These are phyloP conservation scores for Puma concolor DNA, from an alignment of 2,113 vertebrate genomes.

Conservation along the genomic window DNA sequence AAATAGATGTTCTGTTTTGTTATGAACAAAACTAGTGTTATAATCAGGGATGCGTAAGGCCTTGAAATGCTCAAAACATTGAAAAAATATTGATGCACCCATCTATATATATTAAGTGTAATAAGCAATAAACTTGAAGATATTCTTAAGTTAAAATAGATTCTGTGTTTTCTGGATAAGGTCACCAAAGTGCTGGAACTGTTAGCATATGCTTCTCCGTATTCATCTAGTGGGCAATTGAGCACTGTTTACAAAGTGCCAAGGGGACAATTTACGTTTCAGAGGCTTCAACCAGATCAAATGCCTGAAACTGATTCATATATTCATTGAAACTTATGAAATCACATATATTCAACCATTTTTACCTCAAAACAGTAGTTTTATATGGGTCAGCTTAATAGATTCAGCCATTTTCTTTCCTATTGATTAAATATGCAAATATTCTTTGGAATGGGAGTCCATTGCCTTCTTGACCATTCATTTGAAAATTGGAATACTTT, in stretches of 20 bases:
- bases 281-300: not conserved
- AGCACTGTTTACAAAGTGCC: not conserved
- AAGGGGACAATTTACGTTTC: not conserved
- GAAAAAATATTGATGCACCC: not conserved
- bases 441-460: not conserved
- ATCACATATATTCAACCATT: not conserved
- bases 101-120: not conserved
- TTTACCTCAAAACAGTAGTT: not conserved
- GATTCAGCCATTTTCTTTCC: not conserved
- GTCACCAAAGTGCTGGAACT: not conserved
- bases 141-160: not conserved
- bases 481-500: not conserved
- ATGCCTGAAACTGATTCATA: not conserved
- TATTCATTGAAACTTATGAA: not conserved
- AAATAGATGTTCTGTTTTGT: not conserved
- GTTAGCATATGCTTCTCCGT: not conserved
- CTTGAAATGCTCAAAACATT: not conserved
- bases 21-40: not conserved
- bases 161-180: not conserved
- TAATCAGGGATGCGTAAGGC: not conserved
- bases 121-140: not conserved
- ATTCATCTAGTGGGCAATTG: not conserved
- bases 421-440: not conserved
- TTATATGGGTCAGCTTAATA: not conserved
- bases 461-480: not conserved